A percentile compares a stretch with the other conserved stretches of the same genome.
These are phyloP conservation scores for Euspilapteryx auroguttella DNA, from an alignment of 2,888 invertebrate species.

Conservation along the genomic window DNA sequence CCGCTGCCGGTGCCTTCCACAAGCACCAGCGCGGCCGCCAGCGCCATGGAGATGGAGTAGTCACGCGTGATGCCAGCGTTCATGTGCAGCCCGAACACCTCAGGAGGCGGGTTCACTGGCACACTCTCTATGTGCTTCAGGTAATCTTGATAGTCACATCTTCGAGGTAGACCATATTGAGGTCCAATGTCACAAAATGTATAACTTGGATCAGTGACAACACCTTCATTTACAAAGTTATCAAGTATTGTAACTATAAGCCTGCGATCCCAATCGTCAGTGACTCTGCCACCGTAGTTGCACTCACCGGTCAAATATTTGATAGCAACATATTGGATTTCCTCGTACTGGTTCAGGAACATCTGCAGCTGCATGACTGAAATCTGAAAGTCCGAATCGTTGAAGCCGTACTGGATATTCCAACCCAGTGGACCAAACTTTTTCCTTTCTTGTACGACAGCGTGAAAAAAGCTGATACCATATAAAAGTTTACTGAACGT, in stretches of 20 bases:
- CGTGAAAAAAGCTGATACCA: conserved; percentile 84
- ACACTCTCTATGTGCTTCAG: conserved; percentile 73
- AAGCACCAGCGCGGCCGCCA: conserved; percentile 73
- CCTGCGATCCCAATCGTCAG: conserved; percentile 83
- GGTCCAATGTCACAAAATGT: conserved; percentile 55
- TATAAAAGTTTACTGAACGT: conserved; percentile 78
- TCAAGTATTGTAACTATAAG: conserved; percentile 74
- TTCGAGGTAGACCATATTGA: conserved; percentile 72
- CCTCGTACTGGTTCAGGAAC: conserved; percentile 78
- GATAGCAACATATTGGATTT: conserved; percentile 82
- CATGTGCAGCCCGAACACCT: conserved; percentile 86
- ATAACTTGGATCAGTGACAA: conserved; percentile 68
- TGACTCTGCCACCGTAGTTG: conserved; percentile 87
- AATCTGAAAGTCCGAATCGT: conserved; percentile 84
- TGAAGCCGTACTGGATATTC: conserved; percentile 85
- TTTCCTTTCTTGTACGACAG: conserved; percentile 77
- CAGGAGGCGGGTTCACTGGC: conserved; percentile 78
- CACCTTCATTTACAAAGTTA: conserved; percentile 70
- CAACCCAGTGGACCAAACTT: conserved; percentile 85
- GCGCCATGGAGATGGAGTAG: conserved; percentile 70
- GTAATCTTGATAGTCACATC: conserved; percentile 73
- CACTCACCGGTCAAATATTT: conserved; percentile 89
- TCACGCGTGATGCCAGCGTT: conserved; percentile 90
- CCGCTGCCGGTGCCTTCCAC: conserved; percentile 71
- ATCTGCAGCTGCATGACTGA: conserved; percentile 80